Evolutionary conservation across 2,797 vertebrate species (phyloP).

Genomic region (Schizopygopsis pylzovi): DNA sequence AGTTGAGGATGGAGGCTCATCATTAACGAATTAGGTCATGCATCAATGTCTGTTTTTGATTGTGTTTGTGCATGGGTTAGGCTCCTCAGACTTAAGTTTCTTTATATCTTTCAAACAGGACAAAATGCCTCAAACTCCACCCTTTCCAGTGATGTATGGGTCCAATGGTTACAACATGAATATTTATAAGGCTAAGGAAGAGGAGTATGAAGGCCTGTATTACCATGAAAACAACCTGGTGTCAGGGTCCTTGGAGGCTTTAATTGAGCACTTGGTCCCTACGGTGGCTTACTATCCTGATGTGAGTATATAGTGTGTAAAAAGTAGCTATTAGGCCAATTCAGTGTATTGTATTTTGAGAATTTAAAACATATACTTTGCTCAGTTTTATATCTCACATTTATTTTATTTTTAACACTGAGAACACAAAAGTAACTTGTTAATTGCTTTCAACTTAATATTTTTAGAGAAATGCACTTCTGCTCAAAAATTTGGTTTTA

Average conservation of each 20-base stretch:
- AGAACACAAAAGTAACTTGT: neutral
- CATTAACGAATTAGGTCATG: slow-evolving; percentile 26
- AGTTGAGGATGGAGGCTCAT: neutral
- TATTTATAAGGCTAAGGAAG: slow-evolving; percentile 85
- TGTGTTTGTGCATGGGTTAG: slow-evolving; percentile 10
- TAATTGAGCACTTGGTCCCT: slow-evolving; percentile 92
- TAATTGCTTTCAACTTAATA: neutral
- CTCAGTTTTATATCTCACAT: neutral
- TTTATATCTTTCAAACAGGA: slow-evolving; percentile 72
- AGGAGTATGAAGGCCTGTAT: slow-evolving; percentile 82
- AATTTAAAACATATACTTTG: neutral
- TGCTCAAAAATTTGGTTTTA: neutral
- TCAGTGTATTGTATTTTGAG: neutral
- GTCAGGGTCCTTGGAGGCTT: slow-evolving; percentile 92
- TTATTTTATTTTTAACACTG: neutral
- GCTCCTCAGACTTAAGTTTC: slow-evolving; percentile 44
- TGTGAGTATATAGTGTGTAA: slow-evolving; percentile 74
- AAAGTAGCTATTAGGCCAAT: neutral
- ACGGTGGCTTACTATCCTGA: slow-evolving; percentile 92
- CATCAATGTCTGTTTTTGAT: slow-evolving; percentile 27
- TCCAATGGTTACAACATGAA: slow-evolving; percentile 87
- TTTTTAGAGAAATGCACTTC: neutral
- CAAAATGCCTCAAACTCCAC: slow-evolving; percentile 94
- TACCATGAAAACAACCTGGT: slow-evolving; percentile 92
- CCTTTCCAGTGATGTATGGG: slow-evolving; percentile 87